Base-by-base conservation (phyloP, 2,113 vertebrate genomes). In the Syrmaticus mikado region DNA sequence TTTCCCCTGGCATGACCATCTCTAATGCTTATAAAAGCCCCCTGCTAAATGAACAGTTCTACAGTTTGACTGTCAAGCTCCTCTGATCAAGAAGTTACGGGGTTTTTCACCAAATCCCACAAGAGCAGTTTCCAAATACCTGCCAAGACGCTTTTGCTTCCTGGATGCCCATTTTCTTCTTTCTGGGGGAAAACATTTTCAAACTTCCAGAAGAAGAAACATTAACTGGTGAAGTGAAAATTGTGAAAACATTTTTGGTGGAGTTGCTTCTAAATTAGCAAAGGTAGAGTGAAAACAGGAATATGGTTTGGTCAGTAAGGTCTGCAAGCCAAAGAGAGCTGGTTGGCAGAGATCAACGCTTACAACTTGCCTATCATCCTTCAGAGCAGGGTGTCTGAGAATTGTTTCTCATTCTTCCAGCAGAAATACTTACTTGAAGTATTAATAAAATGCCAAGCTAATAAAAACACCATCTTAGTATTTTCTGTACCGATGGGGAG, bases 181-280 rank as follows among this genome's bases (percentile, higher is more conserved):
- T 78, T 86, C 27, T 15, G 43, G 17, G 12, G 5, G 70, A n/a
- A 16, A 94, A 36, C 5, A 53, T 4, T 3, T 28, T 67, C n/a
- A 89, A 89, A 73, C 0, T 46, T 85, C 28, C 12, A 46, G 41
- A 15, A 79, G 28, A 90, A 87, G 25, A 83, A 81, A 30, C 8
- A n/a, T 1, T 18, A 89, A 61, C 20, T n/a, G 10, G 6, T 73
- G 20, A 92, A 82, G 25, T 21, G 32, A 87, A 80, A 32, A 74
- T 34, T 0, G 0, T 1, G 0, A 60, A 7, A 81, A 43, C 6
- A 84, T 25, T 74, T 53, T 34, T 64, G 21, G 19, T 10, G 7
- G 20, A 81, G 13, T 2, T 86, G 11, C 16, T 86, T 81, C 32
- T 25, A 60, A 93, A 62, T 78, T 90, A 40, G 25, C 15, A 81